phyloP scores from a whole-genome alignment of 2,113 vertebrate genomes.

The Centropus bengalensis region DNA sequence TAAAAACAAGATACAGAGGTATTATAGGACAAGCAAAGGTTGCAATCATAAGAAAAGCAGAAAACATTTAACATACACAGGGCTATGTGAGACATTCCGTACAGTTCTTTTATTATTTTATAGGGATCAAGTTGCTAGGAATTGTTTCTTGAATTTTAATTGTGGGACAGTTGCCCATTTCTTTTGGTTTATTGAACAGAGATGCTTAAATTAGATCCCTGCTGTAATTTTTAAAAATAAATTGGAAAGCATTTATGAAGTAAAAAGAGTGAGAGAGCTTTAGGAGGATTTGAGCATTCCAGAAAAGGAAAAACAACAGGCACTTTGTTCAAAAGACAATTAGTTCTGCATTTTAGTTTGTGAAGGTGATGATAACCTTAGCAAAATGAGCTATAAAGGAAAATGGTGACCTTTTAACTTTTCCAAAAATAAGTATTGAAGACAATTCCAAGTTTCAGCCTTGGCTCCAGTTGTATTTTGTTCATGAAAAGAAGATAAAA shows the following conservation, averaged over 20 bases:
- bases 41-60: not conserved
- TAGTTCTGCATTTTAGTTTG: constrained; percentile 33
- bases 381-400: not conserved
- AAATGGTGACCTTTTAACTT: not conserved
- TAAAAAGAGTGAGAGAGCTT: not conserved
- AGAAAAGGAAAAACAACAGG: not conserved
- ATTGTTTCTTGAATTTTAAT: constrained; percentile 2
- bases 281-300: constrained; percentile 10
- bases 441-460: not conserved
- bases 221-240: constrained; percentile 4
- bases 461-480: not conserved
- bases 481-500: not conserved
- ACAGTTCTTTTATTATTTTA: constrained; percentile 1
- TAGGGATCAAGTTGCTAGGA: not conserved
- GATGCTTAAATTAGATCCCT: constrained; percentile 42
- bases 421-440: not conserved
- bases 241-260: constrained; percentile 6
- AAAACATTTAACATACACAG: not conserved
- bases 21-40: not conserved
- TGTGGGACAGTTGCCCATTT: not conserved
- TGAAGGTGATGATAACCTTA: not conserved
- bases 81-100: not conserved
- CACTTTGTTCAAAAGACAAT: not conserved
- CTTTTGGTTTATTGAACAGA: constrained; percentile 13
- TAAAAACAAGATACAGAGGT: not conserved